Evolutionary conservation across 2,888 invertebrate species (phyloP), one percentile per base, ranked within the genome.

Genomic region (Ethmia dodecea): DNA sequence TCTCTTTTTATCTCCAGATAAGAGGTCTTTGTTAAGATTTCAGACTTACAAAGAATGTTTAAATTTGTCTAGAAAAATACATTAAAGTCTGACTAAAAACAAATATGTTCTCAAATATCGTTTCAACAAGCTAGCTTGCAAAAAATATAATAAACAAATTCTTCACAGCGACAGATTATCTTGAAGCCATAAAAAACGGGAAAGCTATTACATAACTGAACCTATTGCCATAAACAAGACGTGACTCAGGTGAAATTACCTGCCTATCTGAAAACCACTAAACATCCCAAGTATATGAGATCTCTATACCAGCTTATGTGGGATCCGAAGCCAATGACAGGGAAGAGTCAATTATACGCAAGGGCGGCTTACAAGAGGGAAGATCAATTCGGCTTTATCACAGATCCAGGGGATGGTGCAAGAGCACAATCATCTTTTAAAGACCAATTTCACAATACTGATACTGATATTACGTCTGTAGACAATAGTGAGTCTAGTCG

Each of bases 341-440:
- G 75, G 80, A 81, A 81, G 78, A 83, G 78, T 80, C 83, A 83
- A 84, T 84, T 84, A 83, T 79, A 79, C 81, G 83, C 78, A 71
- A 83, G 77, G 73, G 49, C 64, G 78, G 70, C 73, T 71, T 71
- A 78, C 76, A 73, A 74, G 75, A 71, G 77, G 63, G 60, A 28
- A 69, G 78, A 78, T 81, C 79, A 72, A 77, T 80, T 79, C 69
- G 62, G 76, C 70, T 76, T 80, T 79, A 81, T 80, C 78, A 71
- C 62, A 63, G 65, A 56, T 63, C 50, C 37, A 42, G 37, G 39
- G 31, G 37, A 28, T 43, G 58, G 52, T 38, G 3, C 38, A 60
- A 61, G 58, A 18, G 16, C 42, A 6, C 31, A n/a, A n/a, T n/a
- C n/a, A n/a, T n/a, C n/a, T n/a, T n/a, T n/a, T n/a, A n/a, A n/a